Evolutionary conservation across 2,888 invertebrate species (phyloP).

Genomic region (Thumatha senex): DNA sequence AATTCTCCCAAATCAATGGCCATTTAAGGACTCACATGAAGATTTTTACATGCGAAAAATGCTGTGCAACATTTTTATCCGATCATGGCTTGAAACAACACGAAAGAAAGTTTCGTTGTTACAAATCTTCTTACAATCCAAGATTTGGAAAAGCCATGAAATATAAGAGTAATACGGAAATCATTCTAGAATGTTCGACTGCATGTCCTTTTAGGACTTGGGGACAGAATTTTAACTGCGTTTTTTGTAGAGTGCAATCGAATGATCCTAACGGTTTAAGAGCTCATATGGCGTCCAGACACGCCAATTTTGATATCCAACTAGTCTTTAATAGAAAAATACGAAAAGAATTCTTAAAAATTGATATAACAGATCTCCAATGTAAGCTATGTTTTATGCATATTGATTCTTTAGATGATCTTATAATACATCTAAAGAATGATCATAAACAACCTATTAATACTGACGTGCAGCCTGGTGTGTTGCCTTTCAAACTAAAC

Average conservation of each 20-base stretch:
- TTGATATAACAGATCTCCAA: slow-evolving; percentile 74
- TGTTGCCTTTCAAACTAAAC: slow-evolving; percentile 70
- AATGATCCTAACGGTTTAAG: slow-evolving; percentile 73
- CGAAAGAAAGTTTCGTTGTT: slow-evolving; percentile 71
- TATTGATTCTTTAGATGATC: slow-evolving; percentile 66
- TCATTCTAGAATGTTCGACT: slow-evolving; percentile 73
- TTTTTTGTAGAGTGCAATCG: slow-evolving; percentile 71
- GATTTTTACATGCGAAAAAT: slow-evolving; percentile 74
- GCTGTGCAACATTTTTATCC: slow-evolving; percentile 70
- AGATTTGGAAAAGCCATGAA: slow-evolving; percentile 71
- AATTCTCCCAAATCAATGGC: slow-evolving; percentile 73
- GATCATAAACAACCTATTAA: slow-evolving; percentile 75
- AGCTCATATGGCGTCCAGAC: slow-evolving; percentile 69
- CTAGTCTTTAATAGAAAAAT: slow-evolving; percentile 71
- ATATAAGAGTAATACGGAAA: slow-evolving; percentile 72
- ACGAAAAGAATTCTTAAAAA: slow-evolving; percentile 71
- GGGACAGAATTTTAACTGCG: slow-evolving; percentile 77
- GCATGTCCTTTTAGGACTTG: slow-evolving; percentile 74
- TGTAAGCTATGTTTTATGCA: slow-evolving; percentile 71
- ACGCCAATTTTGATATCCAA: slow-evolving; percentile 69
- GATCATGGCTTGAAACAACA: slow-evolving; percentile 71
- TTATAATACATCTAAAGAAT: slow-evolving; percentile 67
- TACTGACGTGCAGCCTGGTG: slow-evolving; percentile 71
- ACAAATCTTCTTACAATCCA: slow-evolving; percentile 71
- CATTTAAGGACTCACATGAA: slow-evolving; percentile 71